Base-by-base conservation (phyloP, 1,140 invertebrate genomes). In the Musca domestica region DNA sequence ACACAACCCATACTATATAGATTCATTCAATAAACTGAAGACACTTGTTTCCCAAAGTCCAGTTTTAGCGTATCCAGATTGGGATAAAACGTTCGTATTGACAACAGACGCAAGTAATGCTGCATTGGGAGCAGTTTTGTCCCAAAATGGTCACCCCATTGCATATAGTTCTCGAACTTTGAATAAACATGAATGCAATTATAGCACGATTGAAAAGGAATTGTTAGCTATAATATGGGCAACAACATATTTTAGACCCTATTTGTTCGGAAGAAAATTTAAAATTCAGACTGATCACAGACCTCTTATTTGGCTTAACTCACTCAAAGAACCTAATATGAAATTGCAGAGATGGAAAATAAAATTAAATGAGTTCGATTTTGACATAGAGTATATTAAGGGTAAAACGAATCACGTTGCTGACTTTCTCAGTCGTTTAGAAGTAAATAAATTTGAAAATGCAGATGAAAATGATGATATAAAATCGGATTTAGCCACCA, bases 341-440 rank as follows among this genome's bases (percentile, higher is more conserved):
- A n/a, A n/a, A n/a, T n/a, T n/a, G n/a, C n/a, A n/a, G n/a, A n/a
- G n/a, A n/a, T 58, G 46, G 86, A 17, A 74, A 80, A 70, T 64
- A 86, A 41, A 81, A 12, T 34, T 82, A 15, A 70, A 70, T 56
- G 80, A 81, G 67, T 81, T 74, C 68, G 71, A 81, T 2, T 79
- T 75, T 67, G 67, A 75, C 22, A 74, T 83, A 22, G 64, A 71
- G 47, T 74, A 80, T 69, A 76, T 70, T 51, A 64, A 70, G 51
- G 61, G 66, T 5, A 68, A 68, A 48, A 51, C 30, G 4, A 68
- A 68, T 51, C n/a, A 22, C 7, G 15, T 46, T 14, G 66, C 58
- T 19, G 52, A 67, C 17, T 56, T 64, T 17, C 47, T 66, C 15
- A 63, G 54, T 46, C 46, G 65, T n/a, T 12, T 64, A 1, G 14